phyloP scores from a whole-genome alignment of 2,113 vertebrate genomes.

The Shinisaurus crocodilurus region DNA sequence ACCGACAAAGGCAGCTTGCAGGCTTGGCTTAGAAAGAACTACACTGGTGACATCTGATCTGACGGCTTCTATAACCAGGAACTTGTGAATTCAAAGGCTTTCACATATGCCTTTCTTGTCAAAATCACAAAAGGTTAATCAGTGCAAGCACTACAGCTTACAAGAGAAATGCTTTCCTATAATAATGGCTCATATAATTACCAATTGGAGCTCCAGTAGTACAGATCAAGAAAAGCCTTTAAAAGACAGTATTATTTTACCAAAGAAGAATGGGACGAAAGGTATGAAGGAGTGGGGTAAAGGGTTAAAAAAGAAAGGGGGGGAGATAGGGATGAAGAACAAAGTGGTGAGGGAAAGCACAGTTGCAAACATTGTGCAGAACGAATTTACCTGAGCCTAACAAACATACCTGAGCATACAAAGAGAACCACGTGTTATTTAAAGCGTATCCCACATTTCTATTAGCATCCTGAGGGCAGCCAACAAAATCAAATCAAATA shows the following conservation, averaged over 20 bases:
- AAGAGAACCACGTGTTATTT: neutral
- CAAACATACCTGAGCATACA: neutral
- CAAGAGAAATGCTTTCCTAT: conserved; percentile 42
- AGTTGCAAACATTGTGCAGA: neutral
- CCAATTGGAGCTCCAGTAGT: conserved; percentile 19
- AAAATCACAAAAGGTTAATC: conserved; percentile 51
- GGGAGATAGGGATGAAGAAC: conserved; percentile 8
- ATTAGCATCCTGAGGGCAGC: neutral
- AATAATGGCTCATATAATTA: conserved; percentile 52
- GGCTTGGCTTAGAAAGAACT: conserved; percentile 53
- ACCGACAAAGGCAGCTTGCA: conserved; percentile 57
- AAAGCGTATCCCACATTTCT: neutral
- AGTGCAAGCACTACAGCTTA: conserved; percentile 28
- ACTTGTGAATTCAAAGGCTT: conserved; percentile 54
- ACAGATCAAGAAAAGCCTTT: neutral
- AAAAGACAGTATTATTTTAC: conserved; percentile 10
- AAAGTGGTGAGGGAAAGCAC: conserved; percentile 6
- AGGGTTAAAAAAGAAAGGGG: neutral
- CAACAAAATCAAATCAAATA: neutral
- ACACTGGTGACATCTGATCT: conserved; percentile 53
- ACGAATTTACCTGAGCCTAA: conserved; percentile 3
- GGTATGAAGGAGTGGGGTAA: neutral
- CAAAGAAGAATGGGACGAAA: conserved; percentile 9
- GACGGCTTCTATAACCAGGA: conserved; percentile 28
- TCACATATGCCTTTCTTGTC: conserved; percentile 22